phyloP scores from a whole-genome alignment of 1,140 invertebrate genomes.

The Colletes latitarsis region DNA sequence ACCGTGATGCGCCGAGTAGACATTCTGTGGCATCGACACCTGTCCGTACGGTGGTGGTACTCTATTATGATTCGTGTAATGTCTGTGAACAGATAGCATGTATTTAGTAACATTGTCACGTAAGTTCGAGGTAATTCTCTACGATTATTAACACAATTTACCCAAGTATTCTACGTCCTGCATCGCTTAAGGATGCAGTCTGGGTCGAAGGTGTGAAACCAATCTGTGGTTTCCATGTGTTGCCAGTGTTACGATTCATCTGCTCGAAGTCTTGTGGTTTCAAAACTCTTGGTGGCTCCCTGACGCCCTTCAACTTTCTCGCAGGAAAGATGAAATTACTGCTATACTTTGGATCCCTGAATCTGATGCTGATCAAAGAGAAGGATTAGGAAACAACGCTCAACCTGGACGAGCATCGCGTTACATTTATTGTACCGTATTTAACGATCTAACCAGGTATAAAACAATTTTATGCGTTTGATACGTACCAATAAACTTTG shows the following conservation, averaged over 20 bases:
- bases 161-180: slow-evolving; percentile 87
- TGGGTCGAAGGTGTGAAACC: slow-evolving; percentile 86
- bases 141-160: slow-evolving; percentile 46
- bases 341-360: slow-evolving; percentile 90
- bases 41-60: slow-evolving; percentile 66
- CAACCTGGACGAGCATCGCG: no score
- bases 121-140: not conserved
- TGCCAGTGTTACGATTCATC: slow-evolving; percentile 83
- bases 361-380: slow-evolving; percentile 86
- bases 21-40: slow-evolving; percentile 69
- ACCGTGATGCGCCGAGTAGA: slow-evolving; percentile 65
- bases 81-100: slow-evolving; percentile 61
- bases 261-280: slow-evolving; percentile 90
- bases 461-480: slow-evolving; percentile 8
- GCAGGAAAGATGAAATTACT: slow-evolving; percentile 91
- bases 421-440: no score
- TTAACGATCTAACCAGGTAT: no score
- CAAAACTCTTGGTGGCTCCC: slow-evolving; percentile 88
- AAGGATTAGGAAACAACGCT: no score
- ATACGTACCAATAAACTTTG: slow-evolving; percentile 79
- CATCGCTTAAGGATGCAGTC: slow-evolving; percentile 83
- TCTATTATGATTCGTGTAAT: slow-evolving; percentile 67
- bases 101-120: not conserved
- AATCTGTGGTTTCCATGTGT: slow-evolving; percentile 87
- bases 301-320: slow-evolving; percentile 85